Percentiles rank a stretch among this genome's conserved stretches.
Conservation (phyloP, 2,888 invertebrate genomes). For the Atethmia centrago region DNA sequence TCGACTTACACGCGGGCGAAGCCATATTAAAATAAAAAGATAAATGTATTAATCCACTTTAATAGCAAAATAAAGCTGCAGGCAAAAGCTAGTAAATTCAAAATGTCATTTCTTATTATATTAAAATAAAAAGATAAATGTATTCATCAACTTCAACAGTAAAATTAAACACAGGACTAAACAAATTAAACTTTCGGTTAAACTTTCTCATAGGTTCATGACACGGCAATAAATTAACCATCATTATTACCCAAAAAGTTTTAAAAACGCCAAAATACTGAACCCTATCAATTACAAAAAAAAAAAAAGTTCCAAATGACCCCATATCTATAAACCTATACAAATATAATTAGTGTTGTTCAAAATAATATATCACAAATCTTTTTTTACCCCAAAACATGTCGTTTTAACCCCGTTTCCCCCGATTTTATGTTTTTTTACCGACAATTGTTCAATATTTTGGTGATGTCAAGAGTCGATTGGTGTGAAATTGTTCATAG, state of each 20-base stretch:
- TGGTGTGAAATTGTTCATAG: constrained; percentile 81
- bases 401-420: constrained; percentile 86
- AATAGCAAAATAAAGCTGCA: too few species aligned
- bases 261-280: constrained; percentile 75
- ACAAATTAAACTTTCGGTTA: constrained; percentile 63
- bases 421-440: constrained; percentile 80
- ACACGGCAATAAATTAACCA: constrained; percentile 73
- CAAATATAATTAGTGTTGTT: constrained; percentile 89
- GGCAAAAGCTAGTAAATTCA: too few species aligned
- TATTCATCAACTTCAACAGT: too few species aligned
- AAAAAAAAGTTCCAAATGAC: constrained; percentile 76
- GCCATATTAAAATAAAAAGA: too few species aligned
- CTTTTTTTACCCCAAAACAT: constrained; percentile 87
- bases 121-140: background rate
- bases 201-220: constrained; percentile 73
- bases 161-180: background rate
- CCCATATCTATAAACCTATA: constrained; percentile 81
- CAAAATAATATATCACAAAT: constrained; percentile 80
- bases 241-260: constrained; percentile 71
- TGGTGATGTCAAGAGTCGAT: constrained; percentile 84
- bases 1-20: too few species aligned
- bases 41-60: too few species aligned
- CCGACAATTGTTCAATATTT: constrained; percentile 80
- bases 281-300: constrained; percentile 77
- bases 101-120: background rate